A percentile compares a stretch with the other conserved stretches of the same genome.
Evolutionary conservation across 2,797 vertebrate genomes (phyloP).

Genomic region (Euthynnus affinis): DNA sequence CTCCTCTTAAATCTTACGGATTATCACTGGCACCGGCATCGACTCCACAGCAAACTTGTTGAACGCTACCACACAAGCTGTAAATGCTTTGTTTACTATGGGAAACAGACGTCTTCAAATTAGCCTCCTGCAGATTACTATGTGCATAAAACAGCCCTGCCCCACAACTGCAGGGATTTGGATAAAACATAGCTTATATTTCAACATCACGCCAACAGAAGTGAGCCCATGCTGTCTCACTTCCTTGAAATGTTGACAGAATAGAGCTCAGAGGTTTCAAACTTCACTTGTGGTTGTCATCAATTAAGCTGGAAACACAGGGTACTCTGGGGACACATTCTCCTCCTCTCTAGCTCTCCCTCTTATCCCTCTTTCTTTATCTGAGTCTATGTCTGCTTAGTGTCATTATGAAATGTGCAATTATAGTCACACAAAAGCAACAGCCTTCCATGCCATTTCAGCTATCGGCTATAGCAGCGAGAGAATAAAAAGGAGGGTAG

Average conservation of each 20-base stretch:
- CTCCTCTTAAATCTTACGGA: constrained; percentile 52
- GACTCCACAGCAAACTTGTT: constrained; percentile 50
- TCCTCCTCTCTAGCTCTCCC: constrained; percentile 43
- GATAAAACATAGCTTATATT: constrained; percentile 57
- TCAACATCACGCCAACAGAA: constrained; percentile 43
- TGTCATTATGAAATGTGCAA: constrained; percentile 69
- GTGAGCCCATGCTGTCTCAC: constrained; percentile 37
- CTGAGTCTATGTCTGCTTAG: constrained; percentile 66
- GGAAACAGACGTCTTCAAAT: constrained; percentile 74
- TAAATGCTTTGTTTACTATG: constrained; percentile 78
- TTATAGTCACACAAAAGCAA: constrained; percentile 63
- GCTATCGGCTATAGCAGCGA: constrained; percentile 38
- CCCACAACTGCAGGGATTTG: constrained; percentile 47
- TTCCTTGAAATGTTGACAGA: constrained; percentile 67
- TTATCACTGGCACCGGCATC: constrained; percentile 55
- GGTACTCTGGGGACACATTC: constrained; percentile 62
- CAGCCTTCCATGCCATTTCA: constrained; percentile 66
- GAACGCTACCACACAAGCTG: constrained; percentile 73
- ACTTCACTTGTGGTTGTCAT: constrained; percentile 71
- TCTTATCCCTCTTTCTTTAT: constrained; percentile 58
- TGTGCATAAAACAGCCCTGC: constrained; percentile 62
- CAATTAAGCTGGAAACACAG: constrained; percentile 61
- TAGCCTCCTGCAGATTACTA: constrained; percentile 76
- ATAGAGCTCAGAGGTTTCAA: constrained; percentile 65
- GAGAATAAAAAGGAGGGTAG: constrained; percentile 48